Percentiles rank a stretch among this genome's conserved stretches.
phyloP scores from a whole-genome alignment of 2,888 invertebrate species.

The Scaptomyza caliginosa region DNA sequence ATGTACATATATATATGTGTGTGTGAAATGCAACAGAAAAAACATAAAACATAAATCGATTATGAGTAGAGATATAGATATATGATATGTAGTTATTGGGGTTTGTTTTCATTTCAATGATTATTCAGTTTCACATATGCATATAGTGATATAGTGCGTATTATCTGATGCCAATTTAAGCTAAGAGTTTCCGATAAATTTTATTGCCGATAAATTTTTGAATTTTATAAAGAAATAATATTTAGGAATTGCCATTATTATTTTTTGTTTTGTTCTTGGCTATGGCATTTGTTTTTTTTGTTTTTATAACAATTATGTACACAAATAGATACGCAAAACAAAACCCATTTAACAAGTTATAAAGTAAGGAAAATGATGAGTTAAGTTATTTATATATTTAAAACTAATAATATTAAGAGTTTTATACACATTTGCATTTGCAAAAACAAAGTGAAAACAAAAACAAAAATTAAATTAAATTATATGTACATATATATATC shows the following conservation, averaged over 20 bases:
- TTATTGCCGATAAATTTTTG: constrained; percentile 35
- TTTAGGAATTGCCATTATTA: constrained; percentile 27
- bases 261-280: too few relatives aligned
- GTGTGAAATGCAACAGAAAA: constrained; percentile 47
- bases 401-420: constrained; percentile 40
- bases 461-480: constrained; percentile 12
- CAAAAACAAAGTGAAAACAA: constrained; percentile 17
- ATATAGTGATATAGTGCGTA: constrained; percentile 20
- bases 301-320: constrained; percentile 56
- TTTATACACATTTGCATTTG: constrained; percentile 57
- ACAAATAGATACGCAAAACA: constrained; percentile 57
- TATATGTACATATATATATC: constrained; percentile 42
- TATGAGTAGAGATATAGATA: constrained; percentile 28
- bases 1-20: constrained; percentile 23
- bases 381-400: constrained; percentile 30
- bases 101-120: constrained; percentile 9
- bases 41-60: constrained; percentile 63
- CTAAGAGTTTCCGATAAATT: constrained; percentile 31
- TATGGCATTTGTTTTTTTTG: too few relatives aligned
- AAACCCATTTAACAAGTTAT: constrained; percentile 62
- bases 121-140: constrained; percentile 3
- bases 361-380: constrained; percentile 44
- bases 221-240: constrained; percentile 59
- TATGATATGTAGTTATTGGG: constrained; percentile 7
- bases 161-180: constrained; percentile 33